Base-by-base conservation (phyloP, 1,140 invertebrate genomes). In the silkworm (Bombyx mori) region DNA sequence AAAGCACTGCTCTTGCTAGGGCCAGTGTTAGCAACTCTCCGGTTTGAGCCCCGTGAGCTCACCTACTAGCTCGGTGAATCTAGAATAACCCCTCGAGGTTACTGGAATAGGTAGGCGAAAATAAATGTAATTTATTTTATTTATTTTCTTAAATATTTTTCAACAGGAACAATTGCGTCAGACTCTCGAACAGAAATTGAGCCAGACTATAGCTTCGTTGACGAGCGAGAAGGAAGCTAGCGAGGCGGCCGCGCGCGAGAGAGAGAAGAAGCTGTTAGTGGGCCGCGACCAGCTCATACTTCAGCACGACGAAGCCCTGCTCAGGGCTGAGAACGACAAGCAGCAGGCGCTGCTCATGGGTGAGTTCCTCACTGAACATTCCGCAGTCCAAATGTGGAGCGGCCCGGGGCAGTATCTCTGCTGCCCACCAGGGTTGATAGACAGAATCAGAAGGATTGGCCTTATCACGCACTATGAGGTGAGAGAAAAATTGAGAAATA, bases 291-390 rank as follows among this genome's bases (percentile, higher is more conserved):
- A 91, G 75, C 69, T 95, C 0, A 92, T 92, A 65, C 91, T 95
- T 69, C 94, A 96, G 70, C 94, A 96, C 66, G 94, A 96, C 70
- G 95, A 96, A 80, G 91, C 93, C 1, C 89, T 96, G 68, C 79
- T 96, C 3, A 83, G 95, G 42, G 94, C 94, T 4, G 95, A 96
- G 84, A 96, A 95, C 77, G 95, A 96, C 68, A 96, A 96, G 70
- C 95, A 96, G 64, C 94, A 96, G 79, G 93, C 94, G n/a, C 84
- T 96, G 49, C 77, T 96, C 6, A 92, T 96, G 69, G 93, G 93
- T 94, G 79, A 86, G 69, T 63, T 8, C 26, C 4, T 2, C 26
- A 35, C 26, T 2, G 26, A 18, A 18, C 12, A 18, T 18, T 18
- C 12, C 12, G 12, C 12, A 18, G 12, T 18, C 12, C 12, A 18